Conservation (phyloP, 2,888 invertebrate species). For the Aricia artaxerxes region DNA sequence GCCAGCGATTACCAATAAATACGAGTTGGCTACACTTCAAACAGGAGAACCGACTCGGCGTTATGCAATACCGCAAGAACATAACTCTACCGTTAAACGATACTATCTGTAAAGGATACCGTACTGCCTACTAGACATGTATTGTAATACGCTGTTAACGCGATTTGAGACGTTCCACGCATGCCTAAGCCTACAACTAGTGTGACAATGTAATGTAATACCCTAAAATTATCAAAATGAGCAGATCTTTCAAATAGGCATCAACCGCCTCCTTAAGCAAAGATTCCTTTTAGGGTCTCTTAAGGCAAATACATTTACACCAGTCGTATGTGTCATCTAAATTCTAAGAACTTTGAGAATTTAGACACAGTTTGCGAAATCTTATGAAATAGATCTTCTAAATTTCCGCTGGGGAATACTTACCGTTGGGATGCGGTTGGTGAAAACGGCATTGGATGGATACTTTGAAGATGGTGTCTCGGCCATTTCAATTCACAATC, state of each 20-base stretch:
- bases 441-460: background rate
- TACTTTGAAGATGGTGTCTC: background rate
- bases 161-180: slow-evolving; percentile 14
- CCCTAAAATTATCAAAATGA: background rate
- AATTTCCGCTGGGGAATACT: background rate
- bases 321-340: background rate
- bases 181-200: background rate
- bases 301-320: background rate
- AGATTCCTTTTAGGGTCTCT: background rate
- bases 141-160: background rate
- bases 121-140: slow-evolving; percentile 10
- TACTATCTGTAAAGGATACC: slow-evolving; percentile 28
- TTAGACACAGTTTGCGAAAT: background rate
- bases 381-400: background rate
- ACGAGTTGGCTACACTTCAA: slow-evolving; percentile 11
- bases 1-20: slow-evolving; percentile 8
- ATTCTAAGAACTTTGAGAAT: background rate
- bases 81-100: slow-evolving; percentile 29
- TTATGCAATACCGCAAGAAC: slow-evolving; percentile 23
- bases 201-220: background rate
- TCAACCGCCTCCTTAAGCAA: background rate
- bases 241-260: too few species aligned
- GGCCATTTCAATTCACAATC: background rate
- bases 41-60: slow-evolving; percentile 5
- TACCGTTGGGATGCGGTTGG: background rate